Percentiles rank a stretch among this genome's conserved stretches.
Conservation (phyloP, 2,797 vertebrate species). For the Salmo trutta region DNA sequence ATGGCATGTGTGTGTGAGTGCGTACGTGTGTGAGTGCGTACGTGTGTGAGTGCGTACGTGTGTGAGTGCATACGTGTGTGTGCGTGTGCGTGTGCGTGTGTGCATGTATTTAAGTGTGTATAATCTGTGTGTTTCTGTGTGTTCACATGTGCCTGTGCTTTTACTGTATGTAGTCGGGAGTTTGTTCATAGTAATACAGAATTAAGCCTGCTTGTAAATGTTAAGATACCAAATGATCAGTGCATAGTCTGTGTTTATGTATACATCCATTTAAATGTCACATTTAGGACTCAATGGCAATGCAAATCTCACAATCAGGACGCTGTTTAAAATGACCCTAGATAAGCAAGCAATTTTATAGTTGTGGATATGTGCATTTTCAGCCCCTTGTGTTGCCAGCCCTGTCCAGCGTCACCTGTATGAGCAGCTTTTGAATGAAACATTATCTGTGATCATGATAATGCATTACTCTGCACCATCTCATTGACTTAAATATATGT, state of each 20-base stretch:
- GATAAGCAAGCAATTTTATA: not conserved
- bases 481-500: not conserved
- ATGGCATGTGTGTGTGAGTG: no score
- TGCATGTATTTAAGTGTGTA: not conserved
- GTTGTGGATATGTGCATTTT: not conserved
- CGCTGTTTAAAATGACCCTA: not conserved
- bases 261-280: not conserved
- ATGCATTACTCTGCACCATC: not conserved
- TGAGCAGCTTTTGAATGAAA: not conserved
- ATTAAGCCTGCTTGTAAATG: not conserved
- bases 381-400: not conserved
- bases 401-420: not conserved
- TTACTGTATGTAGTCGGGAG: not conserved
- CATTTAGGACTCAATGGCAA: no score
- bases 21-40: no score
- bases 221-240: no score
- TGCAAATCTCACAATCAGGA: no score
- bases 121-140: not conserved
- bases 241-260: not conserved
- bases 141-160: not conserved
- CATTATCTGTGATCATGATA: not conserved
- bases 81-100: not conserved
- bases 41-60: constrained; percentile 1
- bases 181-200: not conserved
- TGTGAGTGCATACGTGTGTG: not conserved